Conservation (phyloP, 2,888 invertebrate genomes). For the Amphipoea oculea region DNA sequence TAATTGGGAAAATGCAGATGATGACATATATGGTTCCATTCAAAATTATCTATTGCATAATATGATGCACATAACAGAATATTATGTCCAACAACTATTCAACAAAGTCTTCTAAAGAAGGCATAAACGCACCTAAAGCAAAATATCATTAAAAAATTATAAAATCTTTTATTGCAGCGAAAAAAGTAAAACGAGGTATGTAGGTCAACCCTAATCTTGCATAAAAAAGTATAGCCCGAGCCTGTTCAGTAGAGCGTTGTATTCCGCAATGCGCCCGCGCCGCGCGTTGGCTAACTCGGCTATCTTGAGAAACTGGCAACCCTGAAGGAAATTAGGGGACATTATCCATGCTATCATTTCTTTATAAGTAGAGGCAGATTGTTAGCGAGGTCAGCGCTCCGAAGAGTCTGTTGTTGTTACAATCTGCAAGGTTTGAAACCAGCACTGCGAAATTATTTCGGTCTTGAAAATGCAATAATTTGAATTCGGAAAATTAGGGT, state of each 20-base stretch:
- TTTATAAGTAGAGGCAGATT: constrained; percentile 52
- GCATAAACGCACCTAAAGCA: neutral
- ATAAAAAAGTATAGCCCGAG: constrained; percentile 71
- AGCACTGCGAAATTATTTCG: neutral
- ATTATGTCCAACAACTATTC: neutral
- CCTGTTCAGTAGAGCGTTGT: constrained; percentile 73
- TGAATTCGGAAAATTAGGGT: neutral
- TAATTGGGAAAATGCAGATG: neutral
- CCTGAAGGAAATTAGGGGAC: constrained; percentile 72
- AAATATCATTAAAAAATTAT: constrained; percentile 45
- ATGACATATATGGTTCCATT: neutral
- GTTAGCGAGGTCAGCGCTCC: constrained; percentile 49
- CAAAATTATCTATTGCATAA: neutral
- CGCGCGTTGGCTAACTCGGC: constrained; percentile 69
- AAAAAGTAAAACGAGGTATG: constrained; percentile 67
- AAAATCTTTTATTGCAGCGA: constrained; percentile 51
- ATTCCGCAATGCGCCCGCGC: constrained; percentile 62
- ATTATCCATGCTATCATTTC: constrained; percentile 68
- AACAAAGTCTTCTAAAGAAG: neutral
- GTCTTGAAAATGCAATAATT: neutral
- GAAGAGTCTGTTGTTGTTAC: constrained; percentile 35
- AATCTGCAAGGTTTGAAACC: neutral
- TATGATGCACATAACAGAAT: neutral
- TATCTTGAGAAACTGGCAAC: constrained; percentile 72
- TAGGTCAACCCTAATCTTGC: constrained; percentile 79